Percentiles rank a stretch among this genome's conserved stretches.
Conservation (phyloP, 2,113 vertebrate genomes). For the Canis aureus region DNA sequence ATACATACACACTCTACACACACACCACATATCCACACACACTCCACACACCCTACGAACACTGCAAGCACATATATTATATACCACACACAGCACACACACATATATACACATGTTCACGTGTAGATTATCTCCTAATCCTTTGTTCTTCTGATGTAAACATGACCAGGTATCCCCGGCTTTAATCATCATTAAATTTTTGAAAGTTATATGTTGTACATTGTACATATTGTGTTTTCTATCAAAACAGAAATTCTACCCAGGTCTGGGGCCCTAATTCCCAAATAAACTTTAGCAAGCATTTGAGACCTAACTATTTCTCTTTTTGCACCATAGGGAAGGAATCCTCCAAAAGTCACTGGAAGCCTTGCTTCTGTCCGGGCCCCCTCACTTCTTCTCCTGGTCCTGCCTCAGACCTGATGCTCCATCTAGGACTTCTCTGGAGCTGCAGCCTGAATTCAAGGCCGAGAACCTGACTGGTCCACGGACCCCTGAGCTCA, state of each 20-base stretch:
- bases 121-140: background rate
- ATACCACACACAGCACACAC: background rate
- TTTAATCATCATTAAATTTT: background rate
- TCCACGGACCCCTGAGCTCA: rapidly evolving
- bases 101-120: too few relatives aligned
- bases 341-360: rapidly evolving
- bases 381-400: rapidly evolving
- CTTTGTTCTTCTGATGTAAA: background rate
- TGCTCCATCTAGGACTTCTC: rapidly evolving
- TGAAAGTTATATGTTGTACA: background rate
- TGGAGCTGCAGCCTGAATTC: too few relatives aligned
- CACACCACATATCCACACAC: rapidly evolving
- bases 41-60: background rate
- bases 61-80: background rate
- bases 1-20: background rate
- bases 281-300: background rate
- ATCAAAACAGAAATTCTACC: background rate
- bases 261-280: background rate
- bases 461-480: background rate
- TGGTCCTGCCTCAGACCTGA: background rate
- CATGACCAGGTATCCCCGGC: background rate
- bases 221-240: background rate
- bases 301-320: background rate
- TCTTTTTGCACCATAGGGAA: rapidly evolving
- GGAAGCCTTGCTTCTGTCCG: background rate